phyloP scores from a whole-genome alignment of 2,113 vertebrate species.

The Grammomys surdaster region DNA sequence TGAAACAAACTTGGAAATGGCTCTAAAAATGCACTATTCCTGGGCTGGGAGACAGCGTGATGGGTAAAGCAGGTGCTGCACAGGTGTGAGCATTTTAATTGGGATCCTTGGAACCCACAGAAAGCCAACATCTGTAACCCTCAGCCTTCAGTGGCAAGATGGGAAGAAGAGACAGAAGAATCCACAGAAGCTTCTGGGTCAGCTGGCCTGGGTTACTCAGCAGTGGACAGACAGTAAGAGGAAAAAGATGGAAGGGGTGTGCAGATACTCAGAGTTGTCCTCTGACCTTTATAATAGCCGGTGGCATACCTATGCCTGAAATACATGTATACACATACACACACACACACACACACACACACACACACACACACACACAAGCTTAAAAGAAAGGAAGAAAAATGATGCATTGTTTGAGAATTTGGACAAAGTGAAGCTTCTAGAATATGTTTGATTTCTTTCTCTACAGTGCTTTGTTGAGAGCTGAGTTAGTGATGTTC shows the following conservation, averaged over 20 bases:
- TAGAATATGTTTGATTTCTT: not conserved
- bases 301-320: not conserved
- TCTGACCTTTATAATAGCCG: not conserved
- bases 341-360: not conserved
- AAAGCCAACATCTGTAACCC: not conserved
- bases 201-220: not conserved
- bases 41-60: no score
- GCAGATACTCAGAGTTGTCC: not conserved
- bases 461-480: not conserved
- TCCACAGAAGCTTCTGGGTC: not conserved
- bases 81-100: not conserved
- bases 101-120: not conserved
- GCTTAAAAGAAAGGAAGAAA: not conserved
- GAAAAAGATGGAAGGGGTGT: no score
- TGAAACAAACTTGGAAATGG: slow-evolving; percentile 59
- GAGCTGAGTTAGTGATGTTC: not conserved
- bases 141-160: not conserved
- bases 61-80: not conserved
- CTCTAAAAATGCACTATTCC: not conserved
- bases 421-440: not conserved
- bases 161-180: not conserved
- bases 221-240: not conserved
- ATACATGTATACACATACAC: not conserved
- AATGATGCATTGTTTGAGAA: not conserved
- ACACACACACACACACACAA: not conserved